These are phyloP conservation scores for Erynnis tages DNA, from an alignment of 2,888 invertebrate genomes.

Conservation along the genomic window DNA sequence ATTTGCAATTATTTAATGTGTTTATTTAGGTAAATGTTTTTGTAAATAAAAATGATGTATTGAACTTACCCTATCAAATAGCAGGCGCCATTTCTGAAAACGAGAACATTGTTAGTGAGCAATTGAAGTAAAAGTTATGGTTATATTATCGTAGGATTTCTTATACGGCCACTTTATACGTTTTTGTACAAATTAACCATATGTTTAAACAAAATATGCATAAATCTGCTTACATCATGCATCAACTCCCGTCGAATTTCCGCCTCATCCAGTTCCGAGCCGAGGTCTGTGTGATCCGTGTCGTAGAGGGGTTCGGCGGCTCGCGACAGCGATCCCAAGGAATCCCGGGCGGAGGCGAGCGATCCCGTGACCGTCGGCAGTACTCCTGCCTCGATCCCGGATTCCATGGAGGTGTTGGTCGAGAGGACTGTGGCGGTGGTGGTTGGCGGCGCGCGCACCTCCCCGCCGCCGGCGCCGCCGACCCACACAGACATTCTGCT, in stretches of 20 bases:
- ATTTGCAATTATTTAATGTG: neutral
- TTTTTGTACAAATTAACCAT: conserved; percentile 18
- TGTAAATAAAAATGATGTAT: too few relatives aligned
- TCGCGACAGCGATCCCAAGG: conserved; percentile 81
- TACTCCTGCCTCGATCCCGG: conserved; percentile 85
- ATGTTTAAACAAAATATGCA: neutral
- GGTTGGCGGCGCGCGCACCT: conserved; percentile 55
- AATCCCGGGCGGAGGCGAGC: conserved; percentile 78
- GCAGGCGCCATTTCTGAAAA: conserved; percentile 93
- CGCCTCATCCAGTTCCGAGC: conserved; percentile 89
- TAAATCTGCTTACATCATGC: conserved; percentile 86
- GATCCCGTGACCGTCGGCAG: conserved; percentile 88
- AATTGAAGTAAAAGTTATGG: too few relatives aligned
- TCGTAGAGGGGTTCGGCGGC: conserved; percentile 85
- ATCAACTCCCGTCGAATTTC: conserved; percentile 88
- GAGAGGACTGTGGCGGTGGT: conserved; percentile 69
- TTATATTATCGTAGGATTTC: too few relatives aligned
- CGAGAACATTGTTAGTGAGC: too few relatives aligned
- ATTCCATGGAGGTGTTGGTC: conserved; percentile 82
- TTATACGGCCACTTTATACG: too few relatives aligned
- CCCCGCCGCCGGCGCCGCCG: conserved; percentile 62
- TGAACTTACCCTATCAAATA: conserved; percentile 90
- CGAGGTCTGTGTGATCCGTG: conserved; percentile 90
- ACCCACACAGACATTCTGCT: conserved; percentile 75
- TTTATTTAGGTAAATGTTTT: too few relatives aligned